A percentile compares a stretch with the other conserved stretches of the same genome.
Evolutionary conservation across 2,888 invertebrate genomes (phyloP).

Genomic region (Scotopteryx bipunctaria): DNA sequence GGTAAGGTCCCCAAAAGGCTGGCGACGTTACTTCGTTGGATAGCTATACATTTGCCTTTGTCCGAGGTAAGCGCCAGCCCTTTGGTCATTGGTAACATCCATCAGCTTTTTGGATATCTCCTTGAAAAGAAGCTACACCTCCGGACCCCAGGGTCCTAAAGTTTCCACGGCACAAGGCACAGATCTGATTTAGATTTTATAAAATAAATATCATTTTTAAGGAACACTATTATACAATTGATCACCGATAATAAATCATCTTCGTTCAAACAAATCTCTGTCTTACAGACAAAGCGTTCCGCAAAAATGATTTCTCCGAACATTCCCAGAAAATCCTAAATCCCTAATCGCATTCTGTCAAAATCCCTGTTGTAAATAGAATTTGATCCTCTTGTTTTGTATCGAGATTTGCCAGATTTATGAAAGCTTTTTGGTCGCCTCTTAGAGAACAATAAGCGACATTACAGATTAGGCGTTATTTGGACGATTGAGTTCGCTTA

Average conservation of each 20-base stretch:
- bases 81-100: too few species aligned
- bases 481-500: not conserved
- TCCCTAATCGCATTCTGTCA: constrained; percentile 57
- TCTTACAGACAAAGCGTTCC: constrained; percentile 8
- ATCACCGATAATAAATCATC: constrained; percentile 1
- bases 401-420: constrained; percentile 69
- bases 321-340: constrained; percentile 28
- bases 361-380: constrained; percentile 64
- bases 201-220: too few species aligned
- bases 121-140: too few species aligned
- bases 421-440: constrained; percentile 70
- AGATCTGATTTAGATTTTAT: too few species aligned
- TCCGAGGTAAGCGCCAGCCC: too few species aligned
- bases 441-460: constrained; percentile 64
- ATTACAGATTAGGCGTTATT: not conserved
- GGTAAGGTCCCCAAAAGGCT: too few species aligned
- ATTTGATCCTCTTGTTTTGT: constrained; percentile 67
- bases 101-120: too few species aligned
- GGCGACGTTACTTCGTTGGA: too few species aligned
- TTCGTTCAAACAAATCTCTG: constrained; percentile 2
- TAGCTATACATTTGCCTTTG: too few species aligned
- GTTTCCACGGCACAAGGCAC: too few species aligned
- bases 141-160: too few species aligned
- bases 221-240: too few species aligned
- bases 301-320: constrained; percentile 22